Evolutionary conservation across 2,888 invertebrate genomes (phyloP).

Genomic region (Clostera curtula): DNA sequence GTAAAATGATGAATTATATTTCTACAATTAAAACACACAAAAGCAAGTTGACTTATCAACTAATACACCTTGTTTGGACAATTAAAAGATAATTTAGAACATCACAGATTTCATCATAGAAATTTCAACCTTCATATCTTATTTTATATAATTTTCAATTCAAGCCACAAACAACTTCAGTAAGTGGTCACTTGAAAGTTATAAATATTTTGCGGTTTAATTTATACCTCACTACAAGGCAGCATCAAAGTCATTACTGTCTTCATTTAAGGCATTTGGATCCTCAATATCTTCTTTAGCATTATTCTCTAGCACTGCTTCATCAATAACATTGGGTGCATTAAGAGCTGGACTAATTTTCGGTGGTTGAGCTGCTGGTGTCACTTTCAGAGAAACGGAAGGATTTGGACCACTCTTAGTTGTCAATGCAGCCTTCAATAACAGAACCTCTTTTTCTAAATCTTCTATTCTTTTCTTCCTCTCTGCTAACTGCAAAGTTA

Average conservation of each 20-base stretch:
- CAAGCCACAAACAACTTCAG: too few relatives aligned
- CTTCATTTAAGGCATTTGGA: constrained; percentile 52
- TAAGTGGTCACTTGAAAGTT: too few relatives aligned
- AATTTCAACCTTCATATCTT: too few relatives aligned
- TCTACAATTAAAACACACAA: too few relatives aligned
- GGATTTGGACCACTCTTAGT: constrained; percentile 50
- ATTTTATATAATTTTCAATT: too few relatives aligned
- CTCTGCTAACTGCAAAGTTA: constrained; percentile 51
- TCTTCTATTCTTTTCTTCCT: constrained; percentile 56
- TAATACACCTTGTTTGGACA: too few relatives aligned
- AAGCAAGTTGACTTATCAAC: too few relatives aligned
- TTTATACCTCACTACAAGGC: constrained; percentile 30
- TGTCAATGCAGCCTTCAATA: constrained; percentile 45
- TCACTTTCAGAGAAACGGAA: constrained; percentile 43
- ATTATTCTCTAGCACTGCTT: constrained; percentile 59
- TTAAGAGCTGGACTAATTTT: constrained; percentile 54
- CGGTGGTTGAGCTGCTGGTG: constrained; percentile 55
- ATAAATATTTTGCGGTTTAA: too few relatives aligned
- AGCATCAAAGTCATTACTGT: constrained; percentile 54
- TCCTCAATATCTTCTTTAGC: constrained; percentile 70
- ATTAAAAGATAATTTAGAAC: too few relatives aligned
- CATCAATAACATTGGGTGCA: constrained; percentile 47
- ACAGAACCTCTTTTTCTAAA: constrained; percentile 54
- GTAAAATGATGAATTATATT: too few relatives aligned
- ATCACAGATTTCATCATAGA: too few relatives aligned